Evolutionary conservation across 2,888 invertebrate species (phyloP), one percentile per base, ranked within the genome.

Genomic region (Cheilosia vulpina): DNA sequence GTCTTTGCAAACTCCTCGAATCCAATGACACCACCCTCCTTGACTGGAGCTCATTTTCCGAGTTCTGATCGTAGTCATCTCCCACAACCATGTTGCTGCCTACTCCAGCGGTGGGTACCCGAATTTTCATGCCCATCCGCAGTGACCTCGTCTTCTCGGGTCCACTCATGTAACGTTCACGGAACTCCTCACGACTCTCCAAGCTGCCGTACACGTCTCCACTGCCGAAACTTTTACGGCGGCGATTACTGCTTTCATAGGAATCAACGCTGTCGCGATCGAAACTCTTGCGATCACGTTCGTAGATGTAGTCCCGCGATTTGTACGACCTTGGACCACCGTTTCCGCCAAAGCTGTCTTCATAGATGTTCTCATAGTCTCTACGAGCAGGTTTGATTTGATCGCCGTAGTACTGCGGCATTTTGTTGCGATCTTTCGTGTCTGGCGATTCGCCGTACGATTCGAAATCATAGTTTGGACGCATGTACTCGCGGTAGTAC

Each of bases 51-150:
- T 93, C 94, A 88, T 91, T 92, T 87, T 93, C 93, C 3, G 92
- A 92, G 73, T 93, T 93, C 88, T 93, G 93, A 77, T 94, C 93
- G 89, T 93, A 93, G 87, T 94, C 94, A 45, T 93, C 94, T 89
- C 89, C 91, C 2, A 89, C 87, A 7, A 89, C 89, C 15, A 69
- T 68, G 13, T 53, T 72, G 34, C 66, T 68, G 31, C 77, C 78
- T 15, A 69, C 75, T 0, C 69, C 68, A 7, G 71, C 66, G 1
- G 71, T 3, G 9, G 87, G 82, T 11, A 87, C 34, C 3, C 91
- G 87, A 72, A 92, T 89, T 83, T 92, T 92, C 4, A 90, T 88
- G 0, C 90, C 89, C 45, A 92, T 92, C 9, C 92, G 88, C 15
- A 92, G 71, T 2, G 92, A 92, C 2, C 92, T 89, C 76, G 89